These are phyloP conservation scores for Papilio polytes DNA, from an alignment of 1,140 invertebrate species.

Conservation along the genomic window DNA sequence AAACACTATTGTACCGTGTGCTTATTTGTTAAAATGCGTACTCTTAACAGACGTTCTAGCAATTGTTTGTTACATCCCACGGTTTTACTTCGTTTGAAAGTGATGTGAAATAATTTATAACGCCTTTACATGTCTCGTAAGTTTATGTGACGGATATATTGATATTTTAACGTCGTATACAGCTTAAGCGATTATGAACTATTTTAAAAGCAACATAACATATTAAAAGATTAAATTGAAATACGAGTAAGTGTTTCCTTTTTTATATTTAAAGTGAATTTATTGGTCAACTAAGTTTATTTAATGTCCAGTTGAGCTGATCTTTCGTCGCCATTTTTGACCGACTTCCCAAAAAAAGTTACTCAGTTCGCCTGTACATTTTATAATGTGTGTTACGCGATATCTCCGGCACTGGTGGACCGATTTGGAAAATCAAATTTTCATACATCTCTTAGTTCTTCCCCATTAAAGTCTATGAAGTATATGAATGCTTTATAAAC, in stretches of 20 bases:
- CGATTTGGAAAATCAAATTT: too few relatives aligned
- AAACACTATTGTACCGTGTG: conserved; percentile 19
- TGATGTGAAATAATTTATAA: conserved; percentile 25
- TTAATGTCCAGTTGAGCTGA: too few relatives aligned
- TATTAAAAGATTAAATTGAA: not conserved
- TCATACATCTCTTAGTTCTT: too few relatives aligned
- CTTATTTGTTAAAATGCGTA: conserved; percentile 27
- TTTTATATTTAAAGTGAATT: not conserved
- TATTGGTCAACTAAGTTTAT: too few relatives aligned
- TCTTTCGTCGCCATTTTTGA: too few relatives aligned
- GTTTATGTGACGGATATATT: not conserved
- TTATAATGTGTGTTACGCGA: too few relatives aligned
- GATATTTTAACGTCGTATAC: not conserved
- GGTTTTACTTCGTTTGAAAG: conserved; percentile 34
- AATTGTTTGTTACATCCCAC: conserved; percentile 22
- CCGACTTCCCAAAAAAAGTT: too few relatives aligned
- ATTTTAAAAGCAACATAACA: not conserved
- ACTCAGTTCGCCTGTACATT: too few relatives aligned
- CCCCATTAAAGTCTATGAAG: too few relatives aligned
- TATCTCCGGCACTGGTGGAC: too few relatives aligned
- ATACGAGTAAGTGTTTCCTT: not conserved
- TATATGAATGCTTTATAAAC: too few relatives aligned
- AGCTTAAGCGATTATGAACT: not conserved
- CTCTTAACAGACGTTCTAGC: not conserved
- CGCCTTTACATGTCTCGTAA: not conserved